Evolutionary conservation across 2,113 vertebrate genomes (phyloP).

Genomic region (Apeltes quadracus): DNA sequence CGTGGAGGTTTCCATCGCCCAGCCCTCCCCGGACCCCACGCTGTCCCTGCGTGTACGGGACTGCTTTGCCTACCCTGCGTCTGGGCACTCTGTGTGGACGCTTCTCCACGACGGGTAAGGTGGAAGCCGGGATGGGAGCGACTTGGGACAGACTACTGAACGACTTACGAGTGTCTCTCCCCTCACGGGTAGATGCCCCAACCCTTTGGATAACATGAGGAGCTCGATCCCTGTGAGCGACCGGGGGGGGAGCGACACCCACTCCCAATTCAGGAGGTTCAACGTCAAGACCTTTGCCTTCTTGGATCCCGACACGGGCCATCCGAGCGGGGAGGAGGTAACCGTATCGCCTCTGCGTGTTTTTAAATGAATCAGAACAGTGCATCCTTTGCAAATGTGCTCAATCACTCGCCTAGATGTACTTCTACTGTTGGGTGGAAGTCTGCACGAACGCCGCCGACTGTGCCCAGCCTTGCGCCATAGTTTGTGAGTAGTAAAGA

Average conservation of each 20-base stretch:
- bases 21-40: constrained; percentile 55
- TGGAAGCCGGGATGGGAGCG: background rate
- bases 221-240: constrained; percentile 67
- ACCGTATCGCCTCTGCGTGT: background rate
- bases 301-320: constrained; percentile 65
- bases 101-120: constrained; percentile 75
- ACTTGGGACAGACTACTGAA: background rate
- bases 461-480: constrained; percentile 64
- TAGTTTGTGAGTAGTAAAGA: constrained; percentile 57
- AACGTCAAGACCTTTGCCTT: constrained; percentile 77
- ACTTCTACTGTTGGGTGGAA: constrained; percentile 80
- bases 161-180: background rate
- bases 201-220: constrained; percentile 69
- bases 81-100: constrained; percentile 74
- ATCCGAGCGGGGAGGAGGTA: constrained; percentile 69
- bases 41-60: constrained; percentile 71
- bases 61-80: constrained; percentile 76
- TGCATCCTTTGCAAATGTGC: background rate
- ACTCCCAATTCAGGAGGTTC: constrained; percentile 72
- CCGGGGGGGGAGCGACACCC: constrained; percentile 40
- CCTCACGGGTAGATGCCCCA: constrained; percentile 65
- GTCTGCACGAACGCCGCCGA: constrained; percentile 61
- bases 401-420: constrained; percentile 58
- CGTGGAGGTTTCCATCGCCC: constrained; percentile 70
- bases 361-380: background rate